Base-by-base conservation (phyloP, 1,140 invertebrate species). In the Panulirus ornatus region DNA sequence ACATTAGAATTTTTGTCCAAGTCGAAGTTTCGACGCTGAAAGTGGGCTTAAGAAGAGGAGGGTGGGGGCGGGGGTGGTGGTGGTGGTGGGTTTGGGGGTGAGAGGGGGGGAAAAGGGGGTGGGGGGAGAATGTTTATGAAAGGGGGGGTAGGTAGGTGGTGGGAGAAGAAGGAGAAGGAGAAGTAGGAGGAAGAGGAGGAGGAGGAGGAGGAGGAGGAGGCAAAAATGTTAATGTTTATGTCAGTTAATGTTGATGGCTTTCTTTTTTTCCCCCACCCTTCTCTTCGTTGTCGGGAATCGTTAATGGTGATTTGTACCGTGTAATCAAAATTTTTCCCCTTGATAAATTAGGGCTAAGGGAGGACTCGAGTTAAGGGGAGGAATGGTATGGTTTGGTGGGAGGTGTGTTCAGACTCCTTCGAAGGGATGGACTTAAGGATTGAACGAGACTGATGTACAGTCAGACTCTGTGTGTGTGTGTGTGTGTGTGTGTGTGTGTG, bases 1-100 rank as follows among this genome's bases (percentile, higher is more conserved):
- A 89, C 87, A 84, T 89, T 89, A 89, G 47, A 34, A 83, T 83
- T 89, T 89, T 89, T 89, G 38, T 38, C 73, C 51, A 40, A 40
- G 73, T 79, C 54, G 58, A 66, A 78, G 66, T 73, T 47, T 81
- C 47, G 75, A 36, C 75, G 3, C 27, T 44, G 42, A 71, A 76
- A 75, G 84, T 63, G 47, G 38, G 44, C 70, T 40, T 54, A 63
- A 75, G 51, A 63, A 66, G 44, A 44, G 36, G 42, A 36, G 30
- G 38, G 63, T 30, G 36, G 66, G 58, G 34, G n/a, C 27, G 63
- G 82, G 30, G 27, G 38, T 22, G 76, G 44, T 8, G 36, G 22
- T 27, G 0, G 38, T 19, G n/a, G 44, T 22, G 27, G n/a, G 34
- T 8, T 36, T 51, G 30, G 44, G 40, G 84, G 76, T 30, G 34